Evolutionary conservation across 1,140 invertebrate species (phyloP).

Genomic region (Sminthurides bifidus): DNA sequence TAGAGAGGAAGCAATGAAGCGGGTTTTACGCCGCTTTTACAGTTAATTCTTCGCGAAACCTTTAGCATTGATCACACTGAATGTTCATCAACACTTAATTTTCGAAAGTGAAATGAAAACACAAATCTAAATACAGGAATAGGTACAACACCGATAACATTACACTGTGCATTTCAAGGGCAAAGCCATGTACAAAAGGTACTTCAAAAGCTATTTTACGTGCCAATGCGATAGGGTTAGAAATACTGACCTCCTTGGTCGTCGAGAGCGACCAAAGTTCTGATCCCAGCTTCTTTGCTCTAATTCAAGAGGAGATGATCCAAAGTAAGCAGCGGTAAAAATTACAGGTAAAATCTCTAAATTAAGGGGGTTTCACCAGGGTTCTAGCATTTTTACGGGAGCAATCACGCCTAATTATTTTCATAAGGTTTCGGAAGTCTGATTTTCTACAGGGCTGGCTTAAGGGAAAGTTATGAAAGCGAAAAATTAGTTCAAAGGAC

Average conservation of each 20-base stretch:
- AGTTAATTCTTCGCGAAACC: too few relatives aligned
- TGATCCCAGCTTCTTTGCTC: constrained; percentile 99
- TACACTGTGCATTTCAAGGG: too few relatives aligned
- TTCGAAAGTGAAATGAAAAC: too few relatives aligned
- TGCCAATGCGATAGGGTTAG: too few relatives aligned
- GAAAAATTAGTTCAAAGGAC: too few relatives aligned
- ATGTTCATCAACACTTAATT: neutral
- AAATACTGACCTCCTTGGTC: constrained; percentile 93
- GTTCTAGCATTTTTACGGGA: neutral
- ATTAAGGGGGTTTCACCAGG: neutral
- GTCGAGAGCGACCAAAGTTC: constrained; percentile 96
- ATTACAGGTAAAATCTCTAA: neutral
- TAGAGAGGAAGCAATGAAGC: too few relatives aligned
- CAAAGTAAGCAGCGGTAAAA: constrained; percentile 1
- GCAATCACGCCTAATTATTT: neutral
- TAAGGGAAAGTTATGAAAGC: neutral
- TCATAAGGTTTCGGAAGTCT: neutral
- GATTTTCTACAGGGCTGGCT: neutral
- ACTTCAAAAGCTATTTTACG: too few relatives aligned
- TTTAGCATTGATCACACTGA: neutral
- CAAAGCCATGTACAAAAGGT: too few relatives aligned
- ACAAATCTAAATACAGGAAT: too few relatives aligned
- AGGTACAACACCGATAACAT: too few relatives aligned
- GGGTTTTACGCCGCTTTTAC: too few relatives aligned
- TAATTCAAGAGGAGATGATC: constrained; percentile 49